These are phyloP conservation scores for Gallinago solitaria DNA, from an alignment of 2,797 vertebrate species.

Conservation along the genomic window DNA sequence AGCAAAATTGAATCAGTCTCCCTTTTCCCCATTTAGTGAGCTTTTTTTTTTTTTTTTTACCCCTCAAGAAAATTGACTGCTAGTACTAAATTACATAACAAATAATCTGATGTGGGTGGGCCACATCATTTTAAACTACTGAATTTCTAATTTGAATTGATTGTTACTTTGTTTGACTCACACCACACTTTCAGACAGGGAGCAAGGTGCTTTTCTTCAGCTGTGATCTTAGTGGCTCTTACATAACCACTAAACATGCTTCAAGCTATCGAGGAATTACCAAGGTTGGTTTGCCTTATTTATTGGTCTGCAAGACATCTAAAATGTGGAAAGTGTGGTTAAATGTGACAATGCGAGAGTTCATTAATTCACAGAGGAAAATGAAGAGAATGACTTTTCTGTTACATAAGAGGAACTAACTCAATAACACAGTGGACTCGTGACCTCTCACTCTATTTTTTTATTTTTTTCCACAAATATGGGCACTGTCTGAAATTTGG, in stretches of 20 bases:
- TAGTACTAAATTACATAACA: background rate
- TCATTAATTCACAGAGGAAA: slow-evolving; percentile 2
- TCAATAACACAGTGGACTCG: background rate
- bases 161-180: background rate
- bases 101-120: background rate
- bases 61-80: background rate
- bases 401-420: background rate
- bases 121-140: background rate
- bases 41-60: background rate
- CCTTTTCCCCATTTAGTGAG: background rate
- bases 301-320: background rate
- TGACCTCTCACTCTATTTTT: background rate
- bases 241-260: background rate
- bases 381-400: background rate
- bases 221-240: background rate
- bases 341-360: slow-evolving; percentile 8
- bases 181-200: background rate
- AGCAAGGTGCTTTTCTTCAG: background rate
- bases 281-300: background rate
- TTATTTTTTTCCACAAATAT: background rate
- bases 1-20: background rate
- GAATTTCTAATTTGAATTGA: background rate
- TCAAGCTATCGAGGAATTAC: background rate
- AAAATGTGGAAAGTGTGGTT: background rate
- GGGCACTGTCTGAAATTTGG: background rate